Evolutionary conservation across 2,888 invertebrate species (phyloP), one percentile per base, ranked within the genome.

Genomic region (Scaptomyza caliginosa): DNA sequence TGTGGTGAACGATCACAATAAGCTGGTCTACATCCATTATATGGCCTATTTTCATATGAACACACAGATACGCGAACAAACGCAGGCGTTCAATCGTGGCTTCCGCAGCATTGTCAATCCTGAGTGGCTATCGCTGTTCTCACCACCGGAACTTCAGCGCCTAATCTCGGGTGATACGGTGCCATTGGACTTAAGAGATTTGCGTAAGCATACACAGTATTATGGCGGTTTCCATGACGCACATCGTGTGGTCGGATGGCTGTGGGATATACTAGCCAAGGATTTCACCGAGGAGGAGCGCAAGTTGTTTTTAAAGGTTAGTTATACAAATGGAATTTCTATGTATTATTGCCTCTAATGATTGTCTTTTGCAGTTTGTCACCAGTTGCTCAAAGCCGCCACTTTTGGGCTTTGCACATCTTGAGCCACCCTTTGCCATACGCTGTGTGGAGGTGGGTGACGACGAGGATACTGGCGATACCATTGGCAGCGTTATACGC

Each of bases 41-140:
- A 98, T 98, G 97, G 99, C 99, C 0, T 98, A 98, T 92, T 99
- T 99, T 91, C 95, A 98, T 70, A 99, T 99, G 97, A 97, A 99
- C 90, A 95, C 96, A 7, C 99, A 99, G 92, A 99, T 99, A 73
- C 96, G 96, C 88, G 98, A 99, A 77, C 99, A 99, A 92, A 98
- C 98, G 0, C 94, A 96, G 43, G 98, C 99, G 6, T 99, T 99
- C 90, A 98, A 99, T 72, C 95, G 96, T 86, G 99, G 99, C 2
- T 99, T 99, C 90, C 94, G 98, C 70, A 96, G 98, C 4, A 96
- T 99, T 58, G 96, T 99, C 56, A 98, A 97, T 91, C 95, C 96
- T 0, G 98, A 99, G 77, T 99, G 99, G 98, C 92, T 99, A 40
- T 94, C 96, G 0, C 92, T 99, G 70, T 99, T 99, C 90, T 99